Percentiles rank a stretch among this genome's conserved stretches.
phyloP scores from a whole-genome alignment of 2,113 vertebrate genomes.

The Phasianus colchicus region DNA sequence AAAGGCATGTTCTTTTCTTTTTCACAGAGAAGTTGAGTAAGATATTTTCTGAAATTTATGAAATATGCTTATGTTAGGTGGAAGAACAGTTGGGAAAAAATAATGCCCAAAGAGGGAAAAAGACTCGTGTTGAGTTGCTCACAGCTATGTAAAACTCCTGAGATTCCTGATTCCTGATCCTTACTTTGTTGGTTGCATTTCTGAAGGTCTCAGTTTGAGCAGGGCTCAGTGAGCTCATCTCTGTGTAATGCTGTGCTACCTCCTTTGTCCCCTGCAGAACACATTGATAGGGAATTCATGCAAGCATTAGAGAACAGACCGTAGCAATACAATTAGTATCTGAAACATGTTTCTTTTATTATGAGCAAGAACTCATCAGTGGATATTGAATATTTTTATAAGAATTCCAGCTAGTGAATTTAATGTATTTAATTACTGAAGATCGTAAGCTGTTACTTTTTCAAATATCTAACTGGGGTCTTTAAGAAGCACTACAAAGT shows the following conservation, averaged over 20 bases:
- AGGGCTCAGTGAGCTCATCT: neutral
- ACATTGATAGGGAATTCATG: neutral
- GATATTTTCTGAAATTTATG: neutral
- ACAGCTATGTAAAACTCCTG: neutral
- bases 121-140: neutral
- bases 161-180: neutral
- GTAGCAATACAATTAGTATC: neutral
- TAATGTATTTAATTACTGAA: neutral
- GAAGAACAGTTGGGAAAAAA: neutral
- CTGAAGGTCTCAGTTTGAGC: neutral
- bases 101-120: neutral
- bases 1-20: neutral
- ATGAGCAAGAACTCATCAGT: neutral
- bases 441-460: neutral
- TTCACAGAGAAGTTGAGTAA: neutral
- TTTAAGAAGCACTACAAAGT: neutral
- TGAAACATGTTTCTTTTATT: neutral
- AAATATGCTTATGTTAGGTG: neutral
- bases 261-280: neutral
- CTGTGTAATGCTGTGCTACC: neutral
- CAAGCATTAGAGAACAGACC: neutral
- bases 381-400: neutral
- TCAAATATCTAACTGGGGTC: neutral
- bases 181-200: fast-evolving
- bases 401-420: neutral